Percentiles rank a stretch among this genome's conserved stretches.
phyloP scores from a whole-genome alignment of 2,797 vertebrate species.

The Picus viridis region DNA sequence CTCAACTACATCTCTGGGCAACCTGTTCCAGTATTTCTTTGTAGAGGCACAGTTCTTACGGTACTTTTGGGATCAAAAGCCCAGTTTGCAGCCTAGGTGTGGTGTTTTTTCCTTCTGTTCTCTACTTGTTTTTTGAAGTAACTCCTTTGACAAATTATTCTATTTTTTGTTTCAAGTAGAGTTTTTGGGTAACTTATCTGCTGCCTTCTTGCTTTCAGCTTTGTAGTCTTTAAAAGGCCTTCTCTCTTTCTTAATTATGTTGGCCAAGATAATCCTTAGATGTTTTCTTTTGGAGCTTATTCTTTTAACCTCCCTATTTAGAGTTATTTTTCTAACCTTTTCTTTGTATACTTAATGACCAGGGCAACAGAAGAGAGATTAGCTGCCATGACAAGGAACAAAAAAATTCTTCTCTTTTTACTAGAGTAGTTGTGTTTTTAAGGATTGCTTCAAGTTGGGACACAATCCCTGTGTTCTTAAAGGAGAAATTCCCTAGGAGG shows the following conservation, averaged over 20 bases:
- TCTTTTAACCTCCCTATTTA: slow-evolving; percentile 42
- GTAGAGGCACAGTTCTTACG: not conserved
- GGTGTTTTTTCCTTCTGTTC: not conserved
- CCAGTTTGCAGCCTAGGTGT: not conserved
- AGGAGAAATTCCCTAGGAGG: not conserved
- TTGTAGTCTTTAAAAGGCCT: slow-evolving; percentile 8
- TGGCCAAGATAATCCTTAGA: slow-evolving; percentile 23
- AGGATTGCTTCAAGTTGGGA: not conserved
- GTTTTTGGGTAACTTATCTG: not conserved
- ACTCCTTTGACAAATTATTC: not conserved
- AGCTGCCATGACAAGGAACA: slow-evolving; percentile 35
- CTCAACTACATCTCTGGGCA: no score
- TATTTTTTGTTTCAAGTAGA: not conserved
- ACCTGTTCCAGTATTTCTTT: not conserved
- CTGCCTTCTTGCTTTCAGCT: not conserved
- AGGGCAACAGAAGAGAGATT: slow-evolving; percentile 34
- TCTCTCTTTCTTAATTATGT: slow-evolving; percentile 7
- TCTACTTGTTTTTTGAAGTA: not conserved
- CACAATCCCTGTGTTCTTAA: not conserved
- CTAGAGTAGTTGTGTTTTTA: not conserved
- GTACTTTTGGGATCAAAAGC: not conserved
- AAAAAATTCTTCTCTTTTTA: slow-evolving; percentile 33
- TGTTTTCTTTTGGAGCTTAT: slow-evolving; percentile 26
- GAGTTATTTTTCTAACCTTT: slow-evolving; percentile 64
- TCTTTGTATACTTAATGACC: slow-evolving; percentile 34